Evolutionary conservation across 2,113 vertebrate genomes (phyloP).

Genomic region (Recurvirostra avosetta): DNA sequence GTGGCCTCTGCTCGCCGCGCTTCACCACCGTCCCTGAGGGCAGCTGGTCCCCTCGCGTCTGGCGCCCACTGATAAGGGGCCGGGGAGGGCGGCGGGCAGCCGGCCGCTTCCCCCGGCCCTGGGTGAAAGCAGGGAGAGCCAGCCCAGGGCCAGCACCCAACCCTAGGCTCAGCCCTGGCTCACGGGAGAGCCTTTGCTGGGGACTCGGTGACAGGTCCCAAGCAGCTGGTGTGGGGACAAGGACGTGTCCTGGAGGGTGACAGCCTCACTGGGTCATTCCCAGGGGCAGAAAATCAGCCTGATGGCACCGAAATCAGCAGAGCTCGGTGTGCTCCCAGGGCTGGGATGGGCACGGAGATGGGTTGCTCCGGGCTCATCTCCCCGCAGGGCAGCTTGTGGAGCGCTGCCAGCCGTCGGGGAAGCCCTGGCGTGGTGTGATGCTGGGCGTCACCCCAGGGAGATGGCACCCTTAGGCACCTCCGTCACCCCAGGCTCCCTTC

Average conservation of each 20-base stretch:
- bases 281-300: not conserved
- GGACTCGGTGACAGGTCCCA: not conserved
- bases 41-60: not conserved
- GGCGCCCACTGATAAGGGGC: conserved; percentile 10
- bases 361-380: not conserved
- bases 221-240: not conserved
- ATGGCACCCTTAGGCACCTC: not conserved
- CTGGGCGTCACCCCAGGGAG: not conserved
- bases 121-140: not conserved
- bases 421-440: not conserved
- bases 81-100: not conserved
- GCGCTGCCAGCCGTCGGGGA: accelerated
- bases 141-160: accelerated
- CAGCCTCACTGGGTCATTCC: too few species aligned
- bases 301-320: not conserved
- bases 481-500: not conserved
- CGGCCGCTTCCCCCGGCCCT: not conserved
- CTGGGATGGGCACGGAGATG: not conserved
- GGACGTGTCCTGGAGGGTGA: not conserved
- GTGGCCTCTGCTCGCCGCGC: not conserved
- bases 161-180: not conserved
- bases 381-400: not conserved
- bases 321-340: not conserved
- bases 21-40: not conserved
- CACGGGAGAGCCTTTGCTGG: not conserved